Evolutionary conservation across 2,888 invertebrate genomes (phyloP).

Genomic region (Nycteola revayana): DNA sequence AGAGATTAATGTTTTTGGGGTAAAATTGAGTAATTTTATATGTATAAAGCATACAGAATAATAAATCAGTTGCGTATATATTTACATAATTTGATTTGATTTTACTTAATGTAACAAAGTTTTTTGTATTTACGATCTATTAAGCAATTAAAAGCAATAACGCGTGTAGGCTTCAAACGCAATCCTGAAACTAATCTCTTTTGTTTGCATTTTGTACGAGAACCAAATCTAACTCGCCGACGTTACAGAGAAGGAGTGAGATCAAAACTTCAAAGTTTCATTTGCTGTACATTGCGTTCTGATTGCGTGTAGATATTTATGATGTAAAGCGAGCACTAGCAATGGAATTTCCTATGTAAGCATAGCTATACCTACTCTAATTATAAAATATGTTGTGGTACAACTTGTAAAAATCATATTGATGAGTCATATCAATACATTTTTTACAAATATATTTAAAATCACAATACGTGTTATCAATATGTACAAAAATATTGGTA

Average conservation of each 20-base stretch:
- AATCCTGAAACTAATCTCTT: slow-evolving; percentile 64
- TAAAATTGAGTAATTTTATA: slow-evolving; percentile 4
- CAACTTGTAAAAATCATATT: no score
- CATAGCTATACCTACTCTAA: no score
- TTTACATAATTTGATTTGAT: no score
- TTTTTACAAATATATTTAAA: no score
- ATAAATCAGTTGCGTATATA: no score
- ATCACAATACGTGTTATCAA: no score
- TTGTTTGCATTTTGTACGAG: slow-evolving; percentile 66
- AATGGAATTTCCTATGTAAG: slow-evolving; percentile 25
- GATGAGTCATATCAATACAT: no score
- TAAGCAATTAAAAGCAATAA: slow-evolving; percentile 57
- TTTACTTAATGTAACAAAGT: no score
- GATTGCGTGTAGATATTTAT: slow-evolving; percentile 15
- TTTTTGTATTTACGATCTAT: no score
- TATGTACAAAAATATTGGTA: no score
- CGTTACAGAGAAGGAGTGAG: slow-evolving; percentile 39
- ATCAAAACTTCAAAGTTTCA: slow-evolving; percentile 37
- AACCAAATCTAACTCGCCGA: slow-evolving; percentile 46
- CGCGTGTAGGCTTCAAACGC: slow-evolving; percentile 45
- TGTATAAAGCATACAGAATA: no score
- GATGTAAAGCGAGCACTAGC: slow-evolving; percentile 17
- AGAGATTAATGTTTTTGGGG: slow-evolving; percentile 59
- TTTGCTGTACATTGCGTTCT: slow-evolving; percentile 20
- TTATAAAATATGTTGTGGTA: no score